These are phyloP conservation scores for Trissolcus brochymenae DNA, from an alignment of 2,888 invertebrate genomes.

Conservation along the genomic window DNA sequence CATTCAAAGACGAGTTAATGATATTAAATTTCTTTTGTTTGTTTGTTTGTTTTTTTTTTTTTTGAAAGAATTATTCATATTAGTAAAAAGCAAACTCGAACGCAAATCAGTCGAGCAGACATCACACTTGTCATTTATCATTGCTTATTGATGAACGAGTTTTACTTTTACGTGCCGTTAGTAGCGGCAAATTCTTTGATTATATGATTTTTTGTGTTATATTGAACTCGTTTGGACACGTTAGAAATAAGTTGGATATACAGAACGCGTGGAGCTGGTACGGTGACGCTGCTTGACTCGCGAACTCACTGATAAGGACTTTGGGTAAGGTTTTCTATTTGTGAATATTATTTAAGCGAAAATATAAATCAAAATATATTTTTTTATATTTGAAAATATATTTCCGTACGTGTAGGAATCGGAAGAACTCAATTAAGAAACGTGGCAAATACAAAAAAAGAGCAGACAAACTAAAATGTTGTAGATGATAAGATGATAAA, in stretches of 20 bases:
- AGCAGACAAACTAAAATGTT: no score
- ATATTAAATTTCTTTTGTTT: conserved; percentile 38
- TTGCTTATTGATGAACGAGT: conserved; percentile 44
- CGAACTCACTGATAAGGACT: conserved; percentile 49
- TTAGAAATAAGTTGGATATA: conserved; percentile 66
- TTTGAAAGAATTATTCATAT: conserved; percentile 24
- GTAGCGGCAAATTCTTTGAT: conserved; percentile 62
- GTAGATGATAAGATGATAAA: no score
- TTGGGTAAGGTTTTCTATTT: conserved; percentile 10
- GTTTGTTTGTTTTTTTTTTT: no score
- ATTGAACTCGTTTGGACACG: conserved; percentile 61
- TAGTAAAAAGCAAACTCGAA: conserved; percentile 52
- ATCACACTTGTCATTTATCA: conserved; percentile 18
- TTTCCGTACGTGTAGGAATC: no score
- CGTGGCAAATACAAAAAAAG: no score
- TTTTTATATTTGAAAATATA: no score
- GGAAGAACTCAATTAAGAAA: no score
- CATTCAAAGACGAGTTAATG: conserved; percentile 33
- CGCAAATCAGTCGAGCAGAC: conserved; percentile 54
- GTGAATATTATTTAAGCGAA: no score
- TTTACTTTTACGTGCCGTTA: conserved; percentile 63
- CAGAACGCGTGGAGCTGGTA: conserved; percentile 63
- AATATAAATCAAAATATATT: no score
- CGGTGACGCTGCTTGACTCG: conserved; percentile 62
- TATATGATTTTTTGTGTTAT: conserved; percentile 61